Conservation (phyloP, 2,888 invertebrate species). For the Phortica magna region DNA sequence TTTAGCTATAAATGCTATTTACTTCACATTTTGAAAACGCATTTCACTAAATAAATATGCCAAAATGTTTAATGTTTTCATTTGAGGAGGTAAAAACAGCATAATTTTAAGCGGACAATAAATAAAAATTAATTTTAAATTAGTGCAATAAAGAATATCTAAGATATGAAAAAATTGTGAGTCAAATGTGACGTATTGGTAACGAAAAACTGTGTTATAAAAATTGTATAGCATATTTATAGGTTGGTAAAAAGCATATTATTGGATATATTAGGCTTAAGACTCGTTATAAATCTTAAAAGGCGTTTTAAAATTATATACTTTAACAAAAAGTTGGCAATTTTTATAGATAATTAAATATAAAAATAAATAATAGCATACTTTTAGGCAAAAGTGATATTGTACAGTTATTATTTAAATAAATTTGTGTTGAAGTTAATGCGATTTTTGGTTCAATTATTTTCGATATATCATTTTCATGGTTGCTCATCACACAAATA, state of each 20-base stretch:
- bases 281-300: no score
- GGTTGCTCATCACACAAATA: background rate
- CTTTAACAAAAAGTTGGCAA: no score
- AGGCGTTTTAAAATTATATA: no score
- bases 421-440: background rate
- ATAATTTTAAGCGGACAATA: background rate
- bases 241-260: background rate
- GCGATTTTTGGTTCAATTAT: background rate
- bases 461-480: background rate
- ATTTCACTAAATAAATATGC: no score
- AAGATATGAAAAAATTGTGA: background rate
- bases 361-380: conserved; percentile 5
- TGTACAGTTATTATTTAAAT: background rate
- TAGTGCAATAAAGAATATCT: no score
- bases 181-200: no score
- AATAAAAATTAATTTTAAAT: background rate
- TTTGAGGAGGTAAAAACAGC: background rate
- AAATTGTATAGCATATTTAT: background rate
- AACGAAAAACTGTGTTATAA: background rate
- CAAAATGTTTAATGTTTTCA: no score
- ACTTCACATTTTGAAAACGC: no score
- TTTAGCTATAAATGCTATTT: no score
- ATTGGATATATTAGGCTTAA: background rate
- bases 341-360: background rate
- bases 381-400: conserved; percentile 5